These are phyloP conservation scores for Dipodomys ordii DNA, from an alignment of 2,113 vertebrate species.

Conservation along the genomic window DNA sequence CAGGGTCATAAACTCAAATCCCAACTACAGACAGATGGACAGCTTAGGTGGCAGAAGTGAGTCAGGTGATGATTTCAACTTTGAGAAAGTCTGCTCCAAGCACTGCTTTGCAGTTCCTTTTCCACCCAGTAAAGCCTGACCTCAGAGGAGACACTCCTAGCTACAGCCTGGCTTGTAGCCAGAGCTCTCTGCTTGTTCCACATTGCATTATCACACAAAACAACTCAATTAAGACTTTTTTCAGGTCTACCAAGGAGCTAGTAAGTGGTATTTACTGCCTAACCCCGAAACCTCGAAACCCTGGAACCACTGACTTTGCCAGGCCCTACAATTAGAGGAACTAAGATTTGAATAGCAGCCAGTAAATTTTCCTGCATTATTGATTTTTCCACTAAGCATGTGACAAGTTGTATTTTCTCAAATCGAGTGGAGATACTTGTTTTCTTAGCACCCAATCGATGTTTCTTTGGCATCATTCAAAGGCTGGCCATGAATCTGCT, in stretches of 20 bases:
- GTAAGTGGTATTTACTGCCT: neutral
- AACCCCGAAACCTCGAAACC: neutral
- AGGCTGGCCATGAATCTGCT: neutral
- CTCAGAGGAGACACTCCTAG: neutral
- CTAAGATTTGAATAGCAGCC: constrained; percentile 53
- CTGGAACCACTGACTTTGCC: neutral
- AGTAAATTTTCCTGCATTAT: constrained; percentile 66
- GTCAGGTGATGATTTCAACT: neutral
- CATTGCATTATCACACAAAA: constrained; percentile 33
- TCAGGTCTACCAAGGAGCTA: neutral
- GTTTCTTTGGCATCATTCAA: constrained; percentile 6
- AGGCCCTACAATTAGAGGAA: constrained; percentile 23
- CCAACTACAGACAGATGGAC: neutral
- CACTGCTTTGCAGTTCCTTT: neutral
- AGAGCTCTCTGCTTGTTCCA: neutral
- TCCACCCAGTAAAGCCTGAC: too few species aligned
- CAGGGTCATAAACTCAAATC: constrained; percentile 33
- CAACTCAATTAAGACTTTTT: constrained; percentile 13
- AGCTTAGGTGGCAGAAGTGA: neutral
- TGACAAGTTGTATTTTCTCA: constrained; percentile 70
- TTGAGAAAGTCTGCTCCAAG: neutral
- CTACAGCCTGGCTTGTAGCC: neutral
- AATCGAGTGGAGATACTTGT: constrained; percentile 61
- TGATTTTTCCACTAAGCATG: constrained; percentile 71
- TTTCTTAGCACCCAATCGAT: constrained; percentile 66